Percentiles rank a stretch among this genome's conserved stretches.
These are phyloP conservation scores for Drosophila mettleri DNA, from an alignment of 2,888 invertebrate species.

Conservation along the genomic window DNA sequence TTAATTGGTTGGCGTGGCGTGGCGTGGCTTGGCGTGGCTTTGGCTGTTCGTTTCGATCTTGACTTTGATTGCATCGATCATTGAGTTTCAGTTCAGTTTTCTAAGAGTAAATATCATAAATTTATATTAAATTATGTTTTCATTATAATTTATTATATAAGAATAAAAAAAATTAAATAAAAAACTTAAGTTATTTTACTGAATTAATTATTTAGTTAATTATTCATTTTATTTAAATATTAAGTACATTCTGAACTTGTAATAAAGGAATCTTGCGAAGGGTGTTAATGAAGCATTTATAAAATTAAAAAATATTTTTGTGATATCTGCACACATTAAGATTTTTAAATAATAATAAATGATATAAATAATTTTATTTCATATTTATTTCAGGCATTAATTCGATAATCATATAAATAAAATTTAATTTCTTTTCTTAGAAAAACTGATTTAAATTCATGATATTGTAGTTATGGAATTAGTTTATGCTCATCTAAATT, in stretches of 20 bases:
- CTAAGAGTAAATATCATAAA: no score
- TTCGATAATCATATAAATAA: no score
- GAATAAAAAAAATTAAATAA: not conserved
- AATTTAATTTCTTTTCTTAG: no score
- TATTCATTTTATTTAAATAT: not conserved
- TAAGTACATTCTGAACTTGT: not conserved
- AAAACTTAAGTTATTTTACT: not conserved
- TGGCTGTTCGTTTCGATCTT: not conserved
- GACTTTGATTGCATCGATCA: constrained; percentile 11
- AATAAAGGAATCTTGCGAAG: not conserved
- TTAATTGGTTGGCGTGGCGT: not conserved
- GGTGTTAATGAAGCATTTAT: not conserved
- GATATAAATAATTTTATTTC: no score
- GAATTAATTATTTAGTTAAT: not conserved
- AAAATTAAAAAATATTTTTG: not conserved
- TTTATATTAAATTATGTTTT: not conserved
- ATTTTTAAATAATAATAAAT: not conserved
- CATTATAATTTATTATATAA: not conserved
- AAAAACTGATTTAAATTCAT: no score
- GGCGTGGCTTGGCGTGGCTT: no score
- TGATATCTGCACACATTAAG: not conserved
- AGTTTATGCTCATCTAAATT: no score
- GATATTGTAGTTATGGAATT: no score
- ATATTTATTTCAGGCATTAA: no score
- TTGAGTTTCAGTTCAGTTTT: not conserved